Evolutionary conservation across 2,797 vertebrate genomes (phyloP).

Genomic region (Acridotheres tristis): DNA sequence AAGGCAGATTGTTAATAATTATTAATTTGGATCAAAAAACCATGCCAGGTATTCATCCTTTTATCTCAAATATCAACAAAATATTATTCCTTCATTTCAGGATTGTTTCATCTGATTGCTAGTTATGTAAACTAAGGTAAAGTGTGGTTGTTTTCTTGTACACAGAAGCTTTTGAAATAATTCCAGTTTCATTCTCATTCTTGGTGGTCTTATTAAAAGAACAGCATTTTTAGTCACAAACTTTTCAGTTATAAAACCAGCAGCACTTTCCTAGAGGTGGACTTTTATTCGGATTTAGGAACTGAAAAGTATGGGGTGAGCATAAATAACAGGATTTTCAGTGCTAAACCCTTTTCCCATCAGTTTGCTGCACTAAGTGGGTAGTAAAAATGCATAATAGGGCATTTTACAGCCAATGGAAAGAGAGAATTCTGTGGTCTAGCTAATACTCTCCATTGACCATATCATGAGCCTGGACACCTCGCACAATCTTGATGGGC

Average conservation of each 20-base stretch:
- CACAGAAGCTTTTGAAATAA: not conserved
- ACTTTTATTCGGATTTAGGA: not conserved
- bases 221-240: not conserved
- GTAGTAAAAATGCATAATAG: not conserved
- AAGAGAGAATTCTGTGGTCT: not conserved
- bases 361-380: not conserved
- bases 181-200: not conserved
- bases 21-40: not conserved
- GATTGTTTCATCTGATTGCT: not conserved
- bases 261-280: not conserved
- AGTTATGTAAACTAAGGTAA: not conserved
- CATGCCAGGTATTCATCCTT: not conserved
- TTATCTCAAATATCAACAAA: not conserved
- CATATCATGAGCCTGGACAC: not conserved
- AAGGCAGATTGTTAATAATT: not conserved
- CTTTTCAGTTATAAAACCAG: not conserved
- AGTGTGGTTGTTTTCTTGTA: not conserved
- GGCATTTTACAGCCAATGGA: not conserved
- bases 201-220: not conserved
- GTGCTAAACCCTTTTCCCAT: not conserved
- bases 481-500: not conserved
- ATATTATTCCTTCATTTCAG: not conserved
- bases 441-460: not conserved
- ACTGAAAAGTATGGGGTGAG: not conserved
- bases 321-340: constrained; percentile 7